These are phyloP conservation scores for Archocentrus centrarchus DNA, from an alignment of 2,113 vertebrate species.

Conservation along the genomic window DNA sequence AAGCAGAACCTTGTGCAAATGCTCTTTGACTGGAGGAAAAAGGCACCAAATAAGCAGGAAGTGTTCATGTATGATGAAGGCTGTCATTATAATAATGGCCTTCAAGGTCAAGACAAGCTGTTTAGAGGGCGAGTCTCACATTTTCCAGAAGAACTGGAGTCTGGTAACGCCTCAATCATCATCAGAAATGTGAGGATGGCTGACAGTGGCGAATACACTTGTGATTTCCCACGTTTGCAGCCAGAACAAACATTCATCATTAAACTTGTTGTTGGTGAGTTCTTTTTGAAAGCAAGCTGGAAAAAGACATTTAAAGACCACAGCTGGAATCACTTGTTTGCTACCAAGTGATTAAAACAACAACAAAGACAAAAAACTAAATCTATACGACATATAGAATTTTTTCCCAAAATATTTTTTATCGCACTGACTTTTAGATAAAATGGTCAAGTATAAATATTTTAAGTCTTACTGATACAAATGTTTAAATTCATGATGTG, in stretches of 20 bases:
- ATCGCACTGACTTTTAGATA: too few relatives aligned
- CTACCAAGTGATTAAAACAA: too few relatives aligned
- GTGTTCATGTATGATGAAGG: neutral
- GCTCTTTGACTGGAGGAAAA: constrained; percentile 26
- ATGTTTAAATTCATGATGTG: neutral
- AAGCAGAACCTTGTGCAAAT: neutral
- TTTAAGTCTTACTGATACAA: too few relatives aligned
- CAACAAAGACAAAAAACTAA: too few relatives aligned
- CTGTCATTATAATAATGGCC: too few relatives aligned
- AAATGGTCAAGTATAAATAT: too few relatives aligned
- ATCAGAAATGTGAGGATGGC: neutral
- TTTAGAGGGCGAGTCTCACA: constrained; percentile 23
- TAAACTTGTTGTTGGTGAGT: neutral
- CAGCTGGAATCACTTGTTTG: fast-evolving
- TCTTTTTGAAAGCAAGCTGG: neutral
- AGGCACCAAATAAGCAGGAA: neutral
- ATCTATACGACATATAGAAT: too few relatives aligned
- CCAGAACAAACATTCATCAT: neutral
- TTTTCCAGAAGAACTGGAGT: neutral
- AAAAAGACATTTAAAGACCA: fast-evolving
- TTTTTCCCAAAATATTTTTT: too few relatives aligned
- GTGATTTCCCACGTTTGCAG: neutral
- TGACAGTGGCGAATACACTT: constrained; percentile 35
- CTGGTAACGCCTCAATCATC: neutral
- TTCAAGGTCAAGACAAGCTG: neutral